Base-by-base conservation (phyloP, 2,888 invertebrate species). In the Clusia tigrina region DNA sequence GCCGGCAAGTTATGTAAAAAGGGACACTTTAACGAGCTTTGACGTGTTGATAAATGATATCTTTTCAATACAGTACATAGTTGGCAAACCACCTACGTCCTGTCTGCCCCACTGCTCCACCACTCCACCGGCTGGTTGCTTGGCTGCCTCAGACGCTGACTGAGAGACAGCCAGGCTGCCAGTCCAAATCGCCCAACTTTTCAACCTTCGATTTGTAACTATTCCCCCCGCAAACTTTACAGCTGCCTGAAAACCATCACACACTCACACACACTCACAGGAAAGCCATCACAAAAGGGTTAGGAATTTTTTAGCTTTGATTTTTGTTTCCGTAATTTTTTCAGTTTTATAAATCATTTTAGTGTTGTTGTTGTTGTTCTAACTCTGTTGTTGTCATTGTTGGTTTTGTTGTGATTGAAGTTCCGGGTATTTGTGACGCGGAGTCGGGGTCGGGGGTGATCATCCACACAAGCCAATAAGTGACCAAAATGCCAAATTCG, bases 1-100 rank as follows among this genome's bases (percentile, higher is more conserved):
- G n/a, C n/a, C n/a, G n/a, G n/a, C n/a, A n/a, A n/a, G n/a, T n/a
- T n/a, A n/a, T 32, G 32, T 12, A 48, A 48, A 25, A 54, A 54
- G 9, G 54, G 54, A 54, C 54, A 26, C 54, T 54, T 42, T 42
- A 54, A 60, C 54, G 38, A 60, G 53, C 53, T 38, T 60, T 60
- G 60, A 60, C 60, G 60, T 54, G 53, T 53, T 60, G 54, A 60
- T 60, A 54, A 60, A 60, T 60, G 60, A 60, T 53, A 60, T 58
- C 26, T 52, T 32, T 58, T 58, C 58, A 52, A 58, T 51, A 32
- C 26, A 22, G 10, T 54, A n/a, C n/a, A n/a, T n/a, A n/a, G n/a
- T n/a, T n/a, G n/a, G n/a, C n/a, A n/a, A n/a, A n/a, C n/a, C 17
- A 26, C n/a, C n/a, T 32, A 18, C 9, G 20, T 23, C 12, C 32